Base-by-base conservation (phyloP, 2,797 vertebrate species). In the Odontamblyopus rebecca region DNA sequence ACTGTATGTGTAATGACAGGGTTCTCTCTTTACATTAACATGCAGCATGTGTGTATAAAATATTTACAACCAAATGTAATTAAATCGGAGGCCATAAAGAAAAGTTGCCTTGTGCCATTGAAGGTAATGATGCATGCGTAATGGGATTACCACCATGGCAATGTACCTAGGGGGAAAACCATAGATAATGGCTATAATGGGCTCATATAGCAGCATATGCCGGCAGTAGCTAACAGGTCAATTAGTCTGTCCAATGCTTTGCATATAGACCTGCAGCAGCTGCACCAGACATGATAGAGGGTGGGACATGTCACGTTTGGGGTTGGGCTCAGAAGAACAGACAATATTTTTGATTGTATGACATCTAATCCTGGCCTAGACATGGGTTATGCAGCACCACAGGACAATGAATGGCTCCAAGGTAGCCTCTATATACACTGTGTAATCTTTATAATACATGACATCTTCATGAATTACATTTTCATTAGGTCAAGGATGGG, bases 41-140 rank as follows among this genome's bases (percentile, higher is more conserved):
- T 79, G 74, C 87, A 84, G 82, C 73, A 48, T 76, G 64, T 66
- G 68, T 84, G 86, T 86, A 92, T 93, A 75, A 93, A 92, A 93
- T 93, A 92, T 93, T 93, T 89, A 93, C 88, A 83, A 75, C 79
- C 71, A 54, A 81, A 88, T 88, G 87, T 89, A 92, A 94, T 94
- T 91, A 89, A 93, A 93, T 78, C 57, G 51, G 57, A 66, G 82
- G 83, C 76, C 75, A 75, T 89, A 91, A 89, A 91, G 87, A 82
- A 92, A 91, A 93, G 83, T 82, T 76, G 86, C 88, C 82, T 88
- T 87, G 82, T 89, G 87, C 89, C 83, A 88, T 86, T 90, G 86
- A 90, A 92, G 87, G 91, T 93, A 93, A 93, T 93, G 92, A 93
- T 92, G 92, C 92, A 89, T 93, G 88, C 68, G 75, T 89, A 86